These are phyloP conservation scores for Lethenteron reissneri DNA, from an alignment of 2,113 vertebrate species.

Conservation along the genomic window DNA sequence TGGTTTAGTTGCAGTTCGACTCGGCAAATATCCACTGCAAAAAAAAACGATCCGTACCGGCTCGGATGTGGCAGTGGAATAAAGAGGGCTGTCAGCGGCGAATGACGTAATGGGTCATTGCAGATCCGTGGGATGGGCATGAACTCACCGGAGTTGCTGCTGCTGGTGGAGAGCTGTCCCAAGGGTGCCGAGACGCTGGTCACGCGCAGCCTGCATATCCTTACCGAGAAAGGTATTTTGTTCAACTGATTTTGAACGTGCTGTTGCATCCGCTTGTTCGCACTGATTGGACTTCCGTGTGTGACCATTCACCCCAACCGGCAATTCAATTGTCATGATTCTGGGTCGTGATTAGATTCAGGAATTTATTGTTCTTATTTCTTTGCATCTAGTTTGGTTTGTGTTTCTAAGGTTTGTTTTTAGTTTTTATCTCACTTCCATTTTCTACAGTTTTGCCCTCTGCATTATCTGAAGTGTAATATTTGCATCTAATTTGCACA, in stretches of 20 bases:
- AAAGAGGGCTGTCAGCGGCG: neutral
- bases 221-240: conserved; percentile 63
- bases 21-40: neutral
- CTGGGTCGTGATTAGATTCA: too few relatives aligned
- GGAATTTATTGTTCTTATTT: too few relatives aligned
- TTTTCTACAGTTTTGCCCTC: too few relatives aligned
- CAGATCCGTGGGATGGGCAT: conserved; percentile 90
- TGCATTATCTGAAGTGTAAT: too few relatives aligned
- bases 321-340: too few relatives aligned
- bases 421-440: too few relatives aligned
- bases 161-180: conserved; percentile 77
- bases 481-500: too few relatives aligned
- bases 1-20: neutral
- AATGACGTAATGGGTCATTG: neutral
- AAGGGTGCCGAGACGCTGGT: conserved; percentile 78
- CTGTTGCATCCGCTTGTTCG: too few relatives aligned
- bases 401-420: too few relatives aligned
- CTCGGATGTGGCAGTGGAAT: neutral
- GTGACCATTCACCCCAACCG: too few relatives aligned
- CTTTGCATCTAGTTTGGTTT: too few relatives aligned
- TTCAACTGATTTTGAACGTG: neutral
- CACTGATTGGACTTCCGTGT: too few relatives aligned
- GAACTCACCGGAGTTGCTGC: conserved; percentile 70
- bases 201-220: conserved; percentile 69
- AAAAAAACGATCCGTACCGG: neutral